Conservation (phyloP, 1,140 invertebrate species). For the Pseudobourletiella spinata region DNA sequence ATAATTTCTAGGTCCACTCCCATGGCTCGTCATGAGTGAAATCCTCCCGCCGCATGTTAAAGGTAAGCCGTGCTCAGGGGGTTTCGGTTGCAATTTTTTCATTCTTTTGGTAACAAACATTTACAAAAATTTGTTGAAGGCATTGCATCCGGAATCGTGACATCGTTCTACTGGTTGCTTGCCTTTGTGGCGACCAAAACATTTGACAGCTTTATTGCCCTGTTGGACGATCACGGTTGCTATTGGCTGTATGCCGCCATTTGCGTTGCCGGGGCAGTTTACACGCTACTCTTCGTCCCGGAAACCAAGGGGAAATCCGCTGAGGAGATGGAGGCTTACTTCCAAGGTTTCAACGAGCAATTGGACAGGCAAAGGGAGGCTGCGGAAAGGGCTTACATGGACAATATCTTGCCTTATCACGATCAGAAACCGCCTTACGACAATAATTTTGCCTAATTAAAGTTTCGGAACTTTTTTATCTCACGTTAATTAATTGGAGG, state of each 20-base stretch:
- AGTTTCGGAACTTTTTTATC: no score
- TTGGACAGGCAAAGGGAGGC: no score
- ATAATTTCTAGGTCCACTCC: constrained; percentile 51
- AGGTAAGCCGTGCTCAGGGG: constrained; percentile 19
- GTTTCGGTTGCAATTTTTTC: no score
- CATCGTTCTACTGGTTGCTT: constrained; percentile 45
- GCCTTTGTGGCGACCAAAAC: constrained; percentile 48
- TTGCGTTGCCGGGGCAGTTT: constrained; percentile 41
- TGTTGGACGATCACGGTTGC: constrained; percentile 17
- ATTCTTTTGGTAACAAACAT: no score
- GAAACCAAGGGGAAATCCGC: constrained; percentile 47
- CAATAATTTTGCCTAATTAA: no score
- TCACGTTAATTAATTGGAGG: no score
- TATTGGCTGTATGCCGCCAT: constrained; percentile 49
- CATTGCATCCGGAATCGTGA: constrained; percentile 38
- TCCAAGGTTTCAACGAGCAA: no score
- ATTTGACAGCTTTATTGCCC: constrained; percentile 39
- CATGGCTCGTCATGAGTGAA: constrained; percentile 56
- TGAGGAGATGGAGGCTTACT: constrained; percentile 40
- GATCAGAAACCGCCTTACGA: no score
- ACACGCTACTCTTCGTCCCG: constrained; percentile 43
- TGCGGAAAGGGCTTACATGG: no score
- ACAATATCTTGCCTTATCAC: not conserved
- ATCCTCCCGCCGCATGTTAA: constrained; percentile 8
- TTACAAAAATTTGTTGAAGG: no score